These are phyloP conservation scores for Nycticorax nycticorax DNA, from an alignment of 2,113 vertebrate species.

Conservation along the genomic window DNA sequence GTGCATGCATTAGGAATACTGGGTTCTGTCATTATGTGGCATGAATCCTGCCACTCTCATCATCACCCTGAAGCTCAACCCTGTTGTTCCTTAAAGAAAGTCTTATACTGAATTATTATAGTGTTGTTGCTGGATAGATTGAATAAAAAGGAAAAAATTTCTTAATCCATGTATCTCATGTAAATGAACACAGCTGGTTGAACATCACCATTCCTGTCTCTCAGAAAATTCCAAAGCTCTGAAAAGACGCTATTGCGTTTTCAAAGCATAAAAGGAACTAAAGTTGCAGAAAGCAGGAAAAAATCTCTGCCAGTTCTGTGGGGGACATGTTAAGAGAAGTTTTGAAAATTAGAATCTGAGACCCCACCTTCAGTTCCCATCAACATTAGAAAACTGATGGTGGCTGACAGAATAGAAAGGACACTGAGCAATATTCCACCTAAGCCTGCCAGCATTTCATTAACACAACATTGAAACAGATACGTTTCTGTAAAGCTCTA, in stretches of 20 bases:
- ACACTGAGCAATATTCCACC: neutral
- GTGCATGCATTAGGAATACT: neutral
- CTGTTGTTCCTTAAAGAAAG: neutral
- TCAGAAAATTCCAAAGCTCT: neutral
- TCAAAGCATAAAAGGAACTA: neutral
- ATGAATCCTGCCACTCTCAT: constrained; percentile 38
- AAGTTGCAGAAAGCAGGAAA: neutral
- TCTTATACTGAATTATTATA: neutral
- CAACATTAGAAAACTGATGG: neutral
- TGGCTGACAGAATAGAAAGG: neutral
- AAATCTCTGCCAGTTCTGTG: neutral
- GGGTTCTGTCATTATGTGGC: constrained; percentile 1
- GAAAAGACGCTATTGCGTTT: neutral
- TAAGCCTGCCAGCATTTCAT: neutral
- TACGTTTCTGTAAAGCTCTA: neutral
- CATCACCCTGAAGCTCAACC: constrained; percentile 34
- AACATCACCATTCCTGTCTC: neutral
- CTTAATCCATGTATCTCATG: neutral
- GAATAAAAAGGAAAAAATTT: neutral
- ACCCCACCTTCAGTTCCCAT: neutral
- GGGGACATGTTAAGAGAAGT: neutral
- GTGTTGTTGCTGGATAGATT: neutral
- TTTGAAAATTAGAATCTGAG: neutral
- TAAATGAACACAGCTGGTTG: neutral
- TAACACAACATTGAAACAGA: neutral